A percentile compares a stretch with the other conserved stretches of the same genome.
These are phyloP conservation scores for Taeniopygia guttata DNA, from an alignment of 2,797 vertebrate species.

Conservation along the genomic window DNA sequence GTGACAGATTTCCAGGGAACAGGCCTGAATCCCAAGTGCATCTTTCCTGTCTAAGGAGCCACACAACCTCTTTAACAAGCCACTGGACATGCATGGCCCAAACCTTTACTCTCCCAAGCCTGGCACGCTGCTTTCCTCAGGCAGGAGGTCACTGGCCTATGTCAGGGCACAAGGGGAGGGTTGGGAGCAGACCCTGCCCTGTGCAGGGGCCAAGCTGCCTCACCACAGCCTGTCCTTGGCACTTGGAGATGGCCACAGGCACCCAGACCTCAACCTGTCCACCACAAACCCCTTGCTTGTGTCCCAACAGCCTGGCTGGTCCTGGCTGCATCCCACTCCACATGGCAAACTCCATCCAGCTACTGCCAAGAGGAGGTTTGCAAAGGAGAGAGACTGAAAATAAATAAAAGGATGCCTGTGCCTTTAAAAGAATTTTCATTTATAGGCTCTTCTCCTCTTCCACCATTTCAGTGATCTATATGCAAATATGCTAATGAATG, in stretches of 20 bases:
- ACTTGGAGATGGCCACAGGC: background rate
- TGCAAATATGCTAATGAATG: conserved; percentile 88
- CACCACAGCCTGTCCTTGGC: background rate
- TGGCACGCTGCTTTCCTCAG: background rate
- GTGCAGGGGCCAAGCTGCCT: background rate
- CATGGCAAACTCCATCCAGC: fast-evolving
- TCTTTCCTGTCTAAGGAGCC: background rate
- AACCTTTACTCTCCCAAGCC: background rate
- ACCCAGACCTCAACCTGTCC: background rate
- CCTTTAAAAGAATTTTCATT: conserved; percentile 87
- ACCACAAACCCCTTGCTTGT: fast-evolving
- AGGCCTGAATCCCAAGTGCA: background rate
- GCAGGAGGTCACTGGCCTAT: background rate
- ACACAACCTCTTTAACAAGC: background rate
- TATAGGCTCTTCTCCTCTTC: conserved; percentile 84
- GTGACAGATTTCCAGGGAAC: background rate
- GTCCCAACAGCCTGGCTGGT: background rate
- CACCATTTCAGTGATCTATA: conserved; percentile 86
- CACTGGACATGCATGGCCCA: background rate
- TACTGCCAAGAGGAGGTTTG: background rate
- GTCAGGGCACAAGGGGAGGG: background rate
- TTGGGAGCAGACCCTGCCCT: background rate
- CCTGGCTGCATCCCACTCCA: fast-evolving
- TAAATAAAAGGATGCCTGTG: conserved; percentile 68
- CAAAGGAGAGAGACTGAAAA: background rate